phyloP scores from a whole-genome alignment of 2,113 vertebrate species.

The Calypte anna region DNA sequence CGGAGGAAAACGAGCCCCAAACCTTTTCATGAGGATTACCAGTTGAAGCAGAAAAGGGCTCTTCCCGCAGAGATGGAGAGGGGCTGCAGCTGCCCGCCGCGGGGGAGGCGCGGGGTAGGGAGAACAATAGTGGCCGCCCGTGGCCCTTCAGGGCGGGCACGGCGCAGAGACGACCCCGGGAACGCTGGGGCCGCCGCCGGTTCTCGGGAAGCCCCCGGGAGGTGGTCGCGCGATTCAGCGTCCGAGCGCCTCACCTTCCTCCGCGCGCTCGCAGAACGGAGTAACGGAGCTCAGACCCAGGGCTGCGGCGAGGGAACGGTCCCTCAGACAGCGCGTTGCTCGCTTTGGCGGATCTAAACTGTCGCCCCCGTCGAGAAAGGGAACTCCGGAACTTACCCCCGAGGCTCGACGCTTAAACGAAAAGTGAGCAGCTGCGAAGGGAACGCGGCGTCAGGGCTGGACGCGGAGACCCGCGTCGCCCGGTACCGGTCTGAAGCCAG shows the following conservation, averaged over 20 bases:
- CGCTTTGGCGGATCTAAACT: background rate
- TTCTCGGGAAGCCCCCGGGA: background rate
- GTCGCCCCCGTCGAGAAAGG: background rate
- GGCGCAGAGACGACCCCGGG: background rate
- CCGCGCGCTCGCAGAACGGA: background rate
- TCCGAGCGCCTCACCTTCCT: background rate
- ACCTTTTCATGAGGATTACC: background rate
- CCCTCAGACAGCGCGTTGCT: background rate
- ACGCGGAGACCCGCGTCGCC: background rate
- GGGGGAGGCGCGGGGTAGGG: background rate
- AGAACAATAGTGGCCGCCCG: background rate
- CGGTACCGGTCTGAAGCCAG: background rate
- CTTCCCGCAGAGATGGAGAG: background rate
- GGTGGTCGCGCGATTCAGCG: too few relatives aligned
- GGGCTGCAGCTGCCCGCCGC: background rate
- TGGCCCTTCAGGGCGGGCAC: background rate
- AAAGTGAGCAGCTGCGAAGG: background rate
- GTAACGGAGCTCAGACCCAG: background rate
- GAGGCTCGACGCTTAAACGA: background rate
- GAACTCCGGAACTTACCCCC: background rate
- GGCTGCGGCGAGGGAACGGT: background rate
- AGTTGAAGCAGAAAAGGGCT: background rate
- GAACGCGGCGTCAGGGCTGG: background rate
- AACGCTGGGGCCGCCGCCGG: background rate
- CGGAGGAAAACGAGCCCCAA: background rate